Percentiles rank a stretch among this genome's conserved stretches.
Evolutionary conservation across 2,113 vertebrate species (phyloP).

Genomic region (Corapipo altera): DNA sequence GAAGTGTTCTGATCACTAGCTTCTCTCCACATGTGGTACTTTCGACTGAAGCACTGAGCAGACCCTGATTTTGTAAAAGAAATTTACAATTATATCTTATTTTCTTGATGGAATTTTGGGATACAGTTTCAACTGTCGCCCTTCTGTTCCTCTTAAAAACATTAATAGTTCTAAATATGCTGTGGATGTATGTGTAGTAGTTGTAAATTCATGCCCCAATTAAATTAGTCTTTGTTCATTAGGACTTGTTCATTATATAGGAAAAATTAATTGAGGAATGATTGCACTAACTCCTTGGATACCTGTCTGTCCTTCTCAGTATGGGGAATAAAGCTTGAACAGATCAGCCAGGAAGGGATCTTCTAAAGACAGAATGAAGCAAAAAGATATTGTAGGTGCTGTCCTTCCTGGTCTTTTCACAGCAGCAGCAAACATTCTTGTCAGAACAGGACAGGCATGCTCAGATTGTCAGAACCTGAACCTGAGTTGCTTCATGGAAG

Average conservation of each 20-base stretch:
- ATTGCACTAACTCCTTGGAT: neutral
- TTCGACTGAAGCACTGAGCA: neutral
- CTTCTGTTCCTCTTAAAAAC: neutral
- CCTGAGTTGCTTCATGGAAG: neutral
- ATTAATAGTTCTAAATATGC: neutral
- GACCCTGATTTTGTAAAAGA: neutral
- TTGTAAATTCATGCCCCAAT: neutral
- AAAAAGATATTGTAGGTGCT: neutral
- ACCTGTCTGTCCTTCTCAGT: neutral
- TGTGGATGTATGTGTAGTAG: neutral
- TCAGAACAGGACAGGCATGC: neutral
- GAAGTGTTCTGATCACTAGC: neutral
- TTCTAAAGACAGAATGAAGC: neutral
- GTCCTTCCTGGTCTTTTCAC: neutral
- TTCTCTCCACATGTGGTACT: neutral
- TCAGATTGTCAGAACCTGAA: neutral
- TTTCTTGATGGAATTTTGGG: neutral
- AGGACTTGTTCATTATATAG: neutral
- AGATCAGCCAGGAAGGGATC: neutral
- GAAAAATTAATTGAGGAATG: neutral
- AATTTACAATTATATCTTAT: neutral
- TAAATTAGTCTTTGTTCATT: neutral
- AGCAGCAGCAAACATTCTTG: neutral
- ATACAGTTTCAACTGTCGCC: neutral
- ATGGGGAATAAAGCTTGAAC: neutral